These are phyloP conservation scores for Drosophila lini DNA, from an alignment of 1,140 invertebrate genomes.

Conservation along the genomic window DNA sequence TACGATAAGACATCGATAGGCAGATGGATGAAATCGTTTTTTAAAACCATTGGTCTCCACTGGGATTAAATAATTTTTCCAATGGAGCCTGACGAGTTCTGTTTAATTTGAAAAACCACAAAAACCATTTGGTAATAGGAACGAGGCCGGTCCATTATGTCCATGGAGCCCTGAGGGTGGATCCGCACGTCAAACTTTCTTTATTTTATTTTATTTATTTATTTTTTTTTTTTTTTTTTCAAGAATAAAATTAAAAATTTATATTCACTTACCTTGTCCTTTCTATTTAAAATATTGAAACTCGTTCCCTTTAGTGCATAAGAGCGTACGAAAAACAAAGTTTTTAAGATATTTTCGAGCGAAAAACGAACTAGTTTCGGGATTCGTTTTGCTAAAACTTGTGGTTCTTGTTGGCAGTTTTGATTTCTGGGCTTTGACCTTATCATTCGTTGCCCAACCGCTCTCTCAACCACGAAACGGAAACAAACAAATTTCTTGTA, in stretches of 20 bases:
- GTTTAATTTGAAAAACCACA: no score
- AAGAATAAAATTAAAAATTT: neutral
- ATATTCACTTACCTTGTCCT: neutral
- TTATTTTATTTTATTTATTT: no score
- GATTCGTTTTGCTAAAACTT: neutral
- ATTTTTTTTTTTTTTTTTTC: neutral
- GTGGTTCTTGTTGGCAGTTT: neutral
- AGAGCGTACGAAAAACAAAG: neutral
- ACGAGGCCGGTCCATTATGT: no score
- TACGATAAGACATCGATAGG: no score
- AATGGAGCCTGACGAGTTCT: no score
- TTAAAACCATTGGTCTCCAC: no score
- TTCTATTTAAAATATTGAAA: neutral
- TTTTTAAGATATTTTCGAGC: neutral
- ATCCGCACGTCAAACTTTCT: neutral
- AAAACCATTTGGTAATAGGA: no score
- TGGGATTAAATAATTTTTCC: no score
- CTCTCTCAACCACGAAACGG: conserved; percentile 1
- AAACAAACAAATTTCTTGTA: conserved; percentile 5
- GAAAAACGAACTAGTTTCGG: neutral
- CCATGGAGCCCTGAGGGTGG: neutral
- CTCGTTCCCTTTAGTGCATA: neutral
- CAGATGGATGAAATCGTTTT: no score
- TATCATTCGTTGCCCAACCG: neutral
- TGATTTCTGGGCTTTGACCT: neutral